Conservation (phyloP, 2,113 vertebrate species). For the Asarcornis scutulata region DNA sequence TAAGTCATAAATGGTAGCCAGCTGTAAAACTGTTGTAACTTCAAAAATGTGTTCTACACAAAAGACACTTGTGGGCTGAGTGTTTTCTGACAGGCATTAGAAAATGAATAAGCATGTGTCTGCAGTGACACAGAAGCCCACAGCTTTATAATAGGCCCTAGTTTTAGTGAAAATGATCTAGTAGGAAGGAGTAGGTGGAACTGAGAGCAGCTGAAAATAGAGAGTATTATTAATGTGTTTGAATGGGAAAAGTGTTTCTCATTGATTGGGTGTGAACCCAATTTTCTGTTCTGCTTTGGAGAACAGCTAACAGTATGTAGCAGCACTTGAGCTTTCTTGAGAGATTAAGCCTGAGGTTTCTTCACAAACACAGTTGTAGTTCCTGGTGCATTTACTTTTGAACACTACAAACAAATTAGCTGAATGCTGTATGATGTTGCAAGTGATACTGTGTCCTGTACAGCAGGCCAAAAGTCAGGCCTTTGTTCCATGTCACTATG, state of each 20-base stretch:
- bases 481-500: not conserved
- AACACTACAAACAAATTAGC: not conserved
- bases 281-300: not conserved
- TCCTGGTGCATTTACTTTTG: not conserved
- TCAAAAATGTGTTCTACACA: slow-evolving; percentile 37
- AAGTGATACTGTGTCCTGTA: not conserved
- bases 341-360: not conserved
- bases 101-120: slow-evolving; percentile 13
- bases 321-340: not conserved
- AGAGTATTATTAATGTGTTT: not conserved
- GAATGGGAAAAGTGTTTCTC: not conserved
- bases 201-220: not conserved
- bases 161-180: slow-evolving; percentile 25
- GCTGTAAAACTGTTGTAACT: slow-evolving; percentile 14
- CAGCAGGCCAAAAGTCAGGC: not conserved
- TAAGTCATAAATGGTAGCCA: slow-evolving; percentile 43
- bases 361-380: not conserved
- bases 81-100: slow-evolving; percentile 44
- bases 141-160: slow-evolving; percentile 10
- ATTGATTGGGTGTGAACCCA: not conserved
- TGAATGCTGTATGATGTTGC: not conserved
- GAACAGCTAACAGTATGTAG: not conserved
- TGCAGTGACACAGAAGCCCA: slow-evolving; percentile 25
- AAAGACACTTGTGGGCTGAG: slow-evolving; percentile 23
- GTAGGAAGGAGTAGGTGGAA: slow-evolving; percentile 61